These are phyloP conservation scores for Gracilinanus agilis DNA, from an alignment of 2,113 vertebrate genomes.

Conservation along the genomic window DNA sequence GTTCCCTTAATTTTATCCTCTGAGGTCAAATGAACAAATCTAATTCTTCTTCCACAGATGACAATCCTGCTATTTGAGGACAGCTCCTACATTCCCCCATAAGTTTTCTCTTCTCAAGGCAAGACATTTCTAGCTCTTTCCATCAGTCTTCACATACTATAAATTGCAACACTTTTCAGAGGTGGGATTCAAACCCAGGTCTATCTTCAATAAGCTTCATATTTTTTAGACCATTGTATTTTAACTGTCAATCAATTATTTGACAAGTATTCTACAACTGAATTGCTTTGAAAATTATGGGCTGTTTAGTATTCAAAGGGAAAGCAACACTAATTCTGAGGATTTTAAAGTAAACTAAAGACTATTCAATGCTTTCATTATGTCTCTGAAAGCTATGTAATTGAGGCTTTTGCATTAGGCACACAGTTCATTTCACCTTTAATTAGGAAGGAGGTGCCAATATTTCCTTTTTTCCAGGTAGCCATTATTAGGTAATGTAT, in stretches of 20 bases:
- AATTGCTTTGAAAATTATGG: constrained; percentile 21
- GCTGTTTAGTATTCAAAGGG: not conserved
- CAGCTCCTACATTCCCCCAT: not conserved
- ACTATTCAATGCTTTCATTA: not conserved
- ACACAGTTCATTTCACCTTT: constrained; percentile 17
- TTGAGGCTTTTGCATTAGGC: not conserved
- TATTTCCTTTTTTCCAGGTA: constrained; percentile 55
- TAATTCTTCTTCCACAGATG: not conserved
- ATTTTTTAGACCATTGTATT: constrained; percentile 41
- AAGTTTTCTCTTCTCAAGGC: not conserved
- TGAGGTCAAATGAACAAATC: not conserved
- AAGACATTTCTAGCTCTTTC: not conserved
- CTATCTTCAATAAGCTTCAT: not conserved
- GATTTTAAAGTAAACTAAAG: constrained; percentile 32
- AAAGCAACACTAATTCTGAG: not conserved
- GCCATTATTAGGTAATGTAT: constrained; percentile 45
- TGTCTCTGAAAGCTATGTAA: constrained; percentile 17
- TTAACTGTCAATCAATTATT: not conserved
- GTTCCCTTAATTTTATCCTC: not conserved
- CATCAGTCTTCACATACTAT: not conserved
- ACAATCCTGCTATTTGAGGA: not conserved
- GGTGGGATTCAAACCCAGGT: not conserved
- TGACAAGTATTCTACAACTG: constrained; percentile 25
- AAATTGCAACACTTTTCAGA: not conserved
- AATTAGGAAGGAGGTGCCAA: constrained; percentile 29